Conservation (phyloP, 2,888 invertebrate species). For the Pasiphila rectangulata region DNA sequence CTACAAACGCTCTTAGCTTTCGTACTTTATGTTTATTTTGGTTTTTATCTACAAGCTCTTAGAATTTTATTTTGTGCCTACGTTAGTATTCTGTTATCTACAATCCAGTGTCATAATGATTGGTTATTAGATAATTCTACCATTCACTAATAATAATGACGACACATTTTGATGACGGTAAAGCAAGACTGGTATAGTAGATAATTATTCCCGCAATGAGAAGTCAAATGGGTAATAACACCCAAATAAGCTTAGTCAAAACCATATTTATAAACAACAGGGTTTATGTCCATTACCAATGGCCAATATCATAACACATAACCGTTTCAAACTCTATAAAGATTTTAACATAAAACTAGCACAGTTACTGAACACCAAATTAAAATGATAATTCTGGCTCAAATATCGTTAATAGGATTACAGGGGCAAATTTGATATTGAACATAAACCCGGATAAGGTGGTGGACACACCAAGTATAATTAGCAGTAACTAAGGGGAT, state of each 20-base stretch:
- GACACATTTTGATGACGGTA: too few relatives aligned
- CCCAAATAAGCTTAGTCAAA: background rate
- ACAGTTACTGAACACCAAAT: constrained; percentile 33
- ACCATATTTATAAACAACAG: background rate
- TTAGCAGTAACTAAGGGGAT: constrained; percentile 74
- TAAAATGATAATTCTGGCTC: constrained; percentile 52
- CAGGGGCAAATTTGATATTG: constrained; percentile 71
- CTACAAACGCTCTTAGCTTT: too few relatives aligned
- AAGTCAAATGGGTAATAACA: background rate
- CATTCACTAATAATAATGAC: too few relatives aligned
- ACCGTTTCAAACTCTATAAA: constrained; percentile 16
- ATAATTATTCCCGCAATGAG: background rate
- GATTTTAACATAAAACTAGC: constrained; percentile 19
- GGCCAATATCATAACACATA: constrained; percentile 7
- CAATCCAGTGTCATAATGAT: too few relatives aligned
- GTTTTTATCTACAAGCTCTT: too few relatives aligned
- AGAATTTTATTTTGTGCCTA: too few relatives aligned
- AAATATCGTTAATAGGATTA: constrained; percentile 72
- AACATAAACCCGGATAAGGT: constrained; percentile 62
- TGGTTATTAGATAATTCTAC: too few relatives aligned
- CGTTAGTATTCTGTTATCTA: too few relatives aligned
- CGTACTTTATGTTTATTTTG: too few relatives aligned
- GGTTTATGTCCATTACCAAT: constrained; percentile 2
- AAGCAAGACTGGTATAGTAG: too few relatives aligned
- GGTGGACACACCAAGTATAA: constrained; percentile 71